Percentiles rank a stretch among this genome's conserved stretches.
These are phyloP conservation scores for Choloepus hoffmanni DNA, from an alignment of 2,113 vertebrate species.

Conservation along the genomic window DNA sequence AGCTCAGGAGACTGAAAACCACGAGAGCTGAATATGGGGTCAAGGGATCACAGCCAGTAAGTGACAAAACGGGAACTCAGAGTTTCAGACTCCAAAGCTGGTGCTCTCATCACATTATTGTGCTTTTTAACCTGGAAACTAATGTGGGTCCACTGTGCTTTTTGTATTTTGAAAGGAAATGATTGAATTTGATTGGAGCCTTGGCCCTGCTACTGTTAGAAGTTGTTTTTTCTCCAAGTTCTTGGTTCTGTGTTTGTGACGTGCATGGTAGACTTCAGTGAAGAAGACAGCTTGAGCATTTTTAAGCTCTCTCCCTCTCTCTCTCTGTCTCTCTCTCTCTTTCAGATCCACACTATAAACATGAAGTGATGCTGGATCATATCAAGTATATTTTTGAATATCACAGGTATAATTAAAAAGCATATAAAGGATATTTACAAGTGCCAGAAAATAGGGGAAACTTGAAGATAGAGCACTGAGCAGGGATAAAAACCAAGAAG, in stretches of 20 bases:
- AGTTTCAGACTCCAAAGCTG: background rate
- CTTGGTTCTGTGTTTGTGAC: too few relatives aligned
- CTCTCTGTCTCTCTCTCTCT: too few relatives aligned
- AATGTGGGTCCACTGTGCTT: background rate
- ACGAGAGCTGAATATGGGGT: background rate
- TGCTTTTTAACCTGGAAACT: background rate
- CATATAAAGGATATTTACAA: background rate
- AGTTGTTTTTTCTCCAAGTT: background rate
- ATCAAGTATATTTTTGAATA: too few relatives aligned
- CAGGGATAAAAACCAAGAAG: too few relatives aligned
- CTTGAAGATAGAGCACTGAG: too few relatives aligned
- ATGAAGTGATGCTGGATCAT: too few relatives aligned
- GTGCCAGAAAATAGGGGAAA: too few relatives aligned
- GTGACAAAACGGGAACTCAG: background rate
- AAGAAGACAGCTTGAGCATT: background rate
- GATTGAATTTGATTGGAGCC: fast-evolving
- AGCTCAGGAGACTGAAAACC: background rate
- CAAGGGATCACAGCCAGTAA: fast-evolving
- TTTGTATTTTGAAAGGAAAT: background rate
- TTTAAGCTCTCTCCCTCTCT: too few relatives aligned
- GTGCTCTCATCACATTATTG: too few relatives aligned
- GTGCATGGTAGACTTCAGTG: too few relatives aligned
- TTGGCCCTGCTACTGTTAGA: background rate
- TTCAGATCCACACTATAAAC: too few relatives aligned
- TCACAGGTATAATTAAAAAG: background rate